A percentile compares a stretch with the other conserved stretches of the same genome.
phyloP scores from a whole-genome alignment of 1,140 invertebrate species.

The Bombus polaris region DNA sequence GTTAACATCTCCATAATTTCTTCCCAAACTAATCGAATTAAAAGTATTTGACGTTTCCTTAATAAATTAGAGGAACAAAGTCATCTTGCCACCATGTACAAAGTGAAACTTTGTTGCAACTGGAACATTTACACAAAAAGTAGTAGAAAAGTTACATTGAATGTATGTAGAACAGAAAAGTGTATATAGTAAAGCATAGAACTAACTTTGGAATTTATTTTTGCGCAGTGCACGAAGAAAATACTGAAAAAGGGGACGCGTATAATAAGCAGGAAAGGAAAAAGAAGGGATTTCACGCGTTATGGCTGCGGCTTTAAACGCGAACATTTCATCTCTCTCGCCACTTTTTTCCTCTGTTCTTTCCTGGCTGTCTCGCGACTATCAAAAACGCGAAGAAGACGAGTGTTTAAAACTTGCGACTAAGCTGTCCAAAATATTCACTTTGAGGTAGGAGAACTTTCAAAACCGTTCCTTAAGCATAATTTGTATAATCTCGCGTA shows the following conservation, averaged over 20 bases:
- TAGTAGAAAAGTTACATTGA: no score
- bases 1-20: no score
- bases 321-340: constrained; percentile 36
- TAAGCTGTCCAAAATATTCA: neutral
- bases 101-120: no score
- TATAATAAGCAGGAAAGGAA: constrained; percentile 15
- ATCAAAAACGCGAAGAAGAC: constrained; percentile 30
- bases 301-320: constrained; percentile 29
- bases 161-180: neutral
- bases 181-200: neutral
- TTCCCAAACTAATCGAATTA: no score
- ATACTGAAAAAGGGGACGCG: neutral
- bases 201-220: constrained; percentile 1
- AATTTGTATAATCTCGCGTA: neutral
- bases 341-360: constrained; percentile 21
- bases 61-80: no score
- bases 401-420: constrained; percentile 6
- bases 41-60: no score
- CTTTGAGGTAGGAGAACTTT: neutral
- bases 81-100: no score
- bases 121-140: no score
- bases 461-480: neutral
- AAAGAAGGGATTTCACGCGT: constrained; percentile 42
- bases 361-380: constrained; percentile 6
- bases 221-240: neutral